Evolutionary conservation across 2,113 vertebrate species (phyloP).

Genomic region (Epinephelus moara): DNA sequence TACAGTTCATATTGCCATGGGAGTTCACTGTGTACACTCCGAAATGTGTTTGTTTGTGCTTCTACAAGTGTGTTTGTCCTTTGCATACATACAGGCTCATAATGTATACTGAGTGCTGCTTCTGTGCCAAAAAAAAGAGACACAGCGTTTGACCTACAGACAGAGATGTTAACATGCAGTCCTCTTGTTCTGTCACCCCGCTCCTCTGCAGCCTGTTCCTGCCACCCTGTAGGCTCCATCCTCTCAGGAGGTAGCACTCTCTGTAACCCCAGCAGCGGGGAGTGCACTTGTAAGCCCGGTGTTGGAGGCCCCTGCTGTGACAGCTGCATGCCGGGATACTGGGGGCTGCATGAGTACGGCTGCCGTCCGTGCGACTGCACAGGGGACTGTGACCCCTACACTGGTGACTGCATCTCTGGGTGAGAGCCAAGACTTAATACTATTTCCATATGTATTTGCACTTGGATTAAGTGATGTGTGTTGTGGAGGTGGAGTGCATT

Average conservation of each 20-base stretch:
- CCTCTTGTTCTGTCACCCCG: slow-evolving; percentile 39
- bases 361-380: slow-evolving; percentile 92
- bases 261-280: slow-evolving; percentile 90
- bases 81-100: not conserved
- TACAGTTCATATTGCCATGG: not conserved
- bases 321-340: slow-evolving; percentile 92
- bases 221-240: slow-evolving; percentile 89
- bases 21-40: slow-evolving; percentile 12
- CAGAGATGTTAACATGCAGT: slow-evolving; percentile 36
- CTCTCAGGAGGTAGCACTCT: slow-evolving; percentile 73
- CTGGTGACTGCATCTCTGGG: slow-evolving; percentile 90
- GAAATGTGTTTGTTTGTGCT: slow-evolving; percentile 14
- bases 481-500: slow-evolving; percentile 25
- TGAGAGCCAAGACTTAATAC: slow-evolving; percentile 72
- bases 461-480: slow-evolving; percentile 9
- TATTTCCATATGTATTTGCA: slow-evolving; percentile 13
- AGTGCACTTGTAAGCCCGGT: slow-evolving; percentile 94
- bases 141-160: slow-evolving; percentile 4
- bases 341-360: slow-evolving; percentile 92
- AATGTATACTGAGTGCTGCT: not conserved
- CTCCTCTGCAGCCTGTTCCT: slow-evolving; percentile 87
- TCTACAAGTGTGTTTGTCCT: slow-evolving; percentile 26
- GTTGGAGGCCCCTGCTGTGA: slow-evolving; percentile 91
- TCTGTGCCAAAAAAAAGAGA: slow-evolving; percentile 12
- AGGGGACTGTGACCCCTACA: slow-evolving; percentile 90